These are phyloP conservation scores for Laterallus jamaicensis DNA, from an alignment of 2,113 vertebrate genomes.

Conservation along the genomic window DNA sequence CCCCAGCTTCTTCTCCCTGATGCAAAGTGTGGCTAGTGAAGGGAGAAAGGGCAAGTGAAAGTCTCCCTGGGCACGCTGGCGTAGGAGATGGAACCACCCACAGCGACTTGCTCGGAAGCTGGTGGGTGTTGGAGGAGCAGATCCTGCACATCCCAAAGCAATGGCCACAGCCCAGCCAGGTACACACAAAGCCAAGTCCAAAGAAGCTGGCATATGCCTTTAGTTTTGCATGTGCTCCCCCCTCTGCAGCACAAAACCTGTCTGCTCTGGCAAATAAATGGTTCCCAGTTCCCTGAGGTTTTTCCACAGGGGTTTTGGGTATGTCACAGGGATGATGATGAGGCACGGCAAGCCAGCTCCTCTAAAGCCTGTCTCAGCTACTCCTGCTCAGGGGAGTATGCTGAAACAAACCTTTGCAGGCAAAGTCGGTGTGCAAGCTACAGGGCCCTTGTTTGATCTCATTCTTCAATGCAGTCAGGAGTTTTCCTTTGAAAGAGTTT, in stretches of 20 bases:
- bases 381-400: neutral
- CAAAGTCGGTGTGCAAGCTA: neutral
- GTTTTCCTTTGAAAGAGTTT: neutral
- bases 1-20: neutral
- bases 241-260: neutral
- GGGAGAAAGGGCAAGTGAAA: neutral
- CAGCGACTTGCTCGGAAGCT: neutral
- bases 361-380: neutral
- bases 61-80: rapidly evolving
- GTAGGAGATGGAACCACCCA: neutral
- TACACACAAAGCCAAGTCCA: rapidly evolving
- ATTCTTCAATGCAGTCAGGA: neutral
- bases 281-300: neutral
- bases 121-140: neutral
- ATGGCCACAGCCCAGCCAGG: neutral
- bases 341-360: neutral
- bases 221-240: neutral
- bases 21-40: neutral
- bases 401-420: neutral
- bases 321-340: neutral
- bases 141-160: neutral
- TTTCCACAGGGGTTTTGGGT: neutral
- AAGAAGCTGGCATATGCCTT: neutral
- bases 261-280: neutral
- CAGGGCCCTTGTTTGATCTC: neutral